Evolutionary conservation across 2,888 invertebrate species (phyloP), one percentile per base, ranked within the genome.

Genomic region (Hoplodrina ambigua): DNA sequence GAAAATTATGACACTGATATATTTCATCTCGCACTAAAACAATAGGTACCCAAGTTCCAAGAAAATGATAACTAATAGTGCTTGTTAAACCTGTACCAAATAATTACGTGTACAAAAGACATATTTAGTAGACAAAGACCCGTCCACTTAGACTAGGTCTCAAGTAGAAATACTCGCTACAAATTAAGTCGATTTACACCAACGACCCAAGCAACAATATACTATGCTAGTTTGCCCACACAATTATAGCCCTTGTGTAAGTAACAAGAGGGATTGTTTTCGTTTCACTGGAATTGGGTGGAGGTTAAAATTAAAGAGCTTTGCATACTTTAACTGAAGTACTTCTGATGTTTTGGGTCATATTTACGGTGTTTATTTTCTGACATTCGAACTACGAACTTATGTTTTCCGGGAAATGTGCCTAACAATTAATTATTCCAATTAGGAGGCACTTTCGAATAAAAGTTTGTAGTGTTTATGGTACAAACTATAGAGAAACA

Each of bases 111-210:
- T 62, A 50, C 59, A 57, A 55, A 75, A 75, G 33, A 69, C 44
- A 55, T 76, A 66, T 66, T 65, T 61, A 61, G 59, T 75, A 66
- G 41, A 71, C 44, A 33, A 67, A 75, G 63, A 64, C 62, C 46
- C 5, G 59, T 55, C 54, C 54, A 64, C 62, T 72, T 74, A 71
- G 65, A 74, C 70, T 50, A 73, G 63, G 61, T 69, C 59, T 81
- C 61, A 66, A 81, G 72, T 63, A 62, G 61, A 78, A 81, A 67
- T 69, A 68, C 79, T 82, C 57, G 58, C 74, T 67, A 74, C 82
- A 82, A 81, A 78, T 75, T 79, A 75, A 78, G 67, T 72, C 63
- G 67, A 78, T 82, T 82, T 82, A 72, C 63, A 61, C 59, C 58
- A 41, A 46, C 67, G 55, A 64, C 69, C 65, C 64, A 67, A 73